phyloP scores from a whole-genome alignment of 2,888 invertebrate species.

The Amiota mariae region DNA sequence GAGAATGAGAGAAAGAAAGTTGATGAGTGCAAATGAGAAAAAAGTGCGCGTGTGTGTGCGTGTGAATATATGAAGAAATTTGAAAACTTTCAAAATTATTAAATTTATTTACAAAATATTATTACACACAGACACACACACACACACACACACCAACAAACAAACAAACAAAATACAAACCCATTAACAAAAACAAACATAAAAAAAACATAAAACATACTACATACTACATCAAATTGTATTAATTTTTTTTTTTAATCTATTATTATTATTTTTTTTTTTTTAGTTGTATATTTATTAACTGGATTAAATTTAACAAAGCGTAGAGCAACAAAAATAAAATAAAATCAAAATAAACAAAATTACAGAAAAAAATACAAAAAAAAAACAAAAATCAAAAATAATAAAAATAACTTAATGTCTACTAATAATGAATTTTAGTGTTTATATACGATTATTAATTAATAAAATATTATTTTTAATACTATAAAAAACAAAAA shows the following conservation, averaged over 20 bases:
- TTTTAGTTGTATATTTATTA: slow-evolving; percentile 45
- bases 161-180: slow-evolving; percentile 34
- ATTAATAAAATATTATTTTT: slow-evolving; percentile 26
- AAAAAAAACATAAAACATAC: slow-evolving; percentile 54
- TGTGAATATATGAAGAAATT: neutral
- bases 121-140: slow-evolving; percentile 30
- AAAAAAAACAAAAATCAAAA: neutral
- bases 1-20: neutral
- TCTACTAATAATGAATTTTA: slow-evolving; percentile 57
- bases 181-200: slow-evolving; percentile 30
- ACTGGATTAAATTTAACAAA: slow-evolving; percentile 50
- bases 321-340: slow-evolving; percentile 32
- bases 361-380: slow-evolving; percentile 18
- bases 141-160: slow-evolving; percentile 41
- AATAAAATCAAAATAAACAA: slow-evolving; percentile 15
- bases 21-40: neutral
- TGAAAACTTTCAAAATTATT: neutral
- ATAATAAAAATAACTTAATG: slow-evolving; percentile 31
- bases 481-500: slow-evolving; percentile 1
- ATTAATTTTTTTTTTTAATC: slow-evolving; percentile 55
- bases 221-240: slow-evolving; percentile 66
- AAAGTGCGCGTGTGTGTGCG: neutral
- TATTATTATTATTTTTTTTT: slow-evolving; percentile 62
- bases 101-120: slow-evolving; percentile 31
- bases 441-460: slow-evolving; percentile 46